Evolutionary conservation across 2,797 vertebrate species (phyloP), one percentile per base, ranked within the genome.

Genomic region (Squalus acanthias): DNA sequence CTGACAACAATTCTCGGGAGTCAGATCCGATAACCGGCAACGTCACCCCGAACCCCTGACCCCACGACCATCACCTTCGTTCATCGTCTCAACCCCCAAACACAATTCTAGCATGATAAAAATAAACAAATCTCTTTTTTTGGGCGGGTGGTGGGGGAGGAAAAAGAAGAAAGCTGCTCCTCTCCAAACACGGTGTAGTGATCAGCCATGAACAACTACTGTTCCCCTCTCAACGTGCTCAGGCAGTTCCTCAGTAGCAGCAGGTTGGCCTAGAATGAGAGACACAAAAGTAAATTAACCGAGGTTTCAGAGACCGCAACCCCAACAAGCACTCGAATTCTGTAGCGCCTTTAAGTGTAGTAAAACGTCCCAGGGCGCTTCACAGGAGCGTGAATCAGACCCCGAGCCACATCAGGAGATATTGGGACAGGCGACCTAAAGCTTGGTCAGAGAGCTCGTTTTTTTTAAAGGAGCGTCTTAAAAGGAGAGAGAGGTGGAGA

Each of bases 181-280:
- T 69, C 15, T 50, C 82, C 63, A 39, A 22, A 67, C 0, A 8
- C 17, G 1, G 57, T 93, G 63, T 39, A 20, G 79, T 50, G 82
- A 24, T 7, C 20, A 6, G 3, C 0, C 39, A 46, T 4, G 6
- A 2, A 6, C 1, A 1, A 22, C 60, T 82, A 63, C 93, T 70
- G 69, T 26, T 97, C 96, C 20, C 96, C 96, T 26, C 97, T 96
- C 69, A 97, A 74, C 60, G 70, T 53, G 0, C 96, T n/a, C 26
- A 97, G 96, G 93, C 96, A 95, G 69, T 97, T 96, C 39, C 6
- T 94, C 53, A 97, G 96, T 69, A 97, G 96, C 3, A 96, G 63
- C 1, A 95, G 97, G 92, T 96, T 97, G 96, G 95, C 96, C 96
- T 97, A 96, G 26, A 95, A 85, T 29, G 0, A 39, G 29, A 96